Percentiles rank a stretch among this genome's conserved stretches.
phyloP scores from a whole-genome alignment of 2,113 vertebrate genomes.

The Maccullochella peelii region DNA sequence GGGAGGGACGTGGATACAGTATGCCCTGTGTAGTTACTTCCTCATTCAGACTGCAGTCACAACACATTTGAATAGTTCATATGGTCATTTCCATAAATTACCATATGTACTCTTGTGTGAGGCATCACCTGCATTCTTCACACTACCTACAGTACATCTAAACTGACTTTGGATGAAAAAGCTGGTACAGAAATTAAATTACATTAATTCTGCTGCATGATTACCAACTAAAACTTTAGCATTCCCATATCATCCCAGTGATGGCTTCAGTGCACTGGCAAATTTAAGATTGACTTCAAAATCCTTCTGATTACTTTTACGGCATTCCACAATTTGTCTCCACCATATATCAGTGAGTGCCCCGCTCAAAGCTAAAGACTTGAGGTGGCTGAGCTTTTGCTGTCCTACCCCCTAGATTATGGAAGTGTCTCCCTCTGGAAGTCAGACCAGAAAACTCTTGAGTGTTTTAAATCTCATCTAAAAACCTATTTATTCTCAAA shows the following conservation, averaged over 20 bases:
- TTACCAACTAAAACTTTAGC: neutral
- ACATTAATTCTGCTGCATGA: neutral
- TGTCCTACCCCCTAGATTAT: neutral
- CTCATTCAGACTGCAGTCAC: slow-evolving; percentile 14
- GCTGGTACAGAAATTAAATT: too few species aligned
- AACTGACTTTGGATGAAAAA: too few species aligned
- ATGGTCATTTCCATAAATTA: slow-evolving; percentile 63
- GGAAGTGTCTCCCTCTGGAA: neutral
- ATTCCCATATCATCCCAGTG: neutral
- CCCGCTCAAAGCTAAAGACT: neutral
- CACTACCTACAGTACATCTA: neutral
- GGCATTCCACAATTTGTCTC: neutral
- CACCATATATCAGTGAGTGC: neutral
- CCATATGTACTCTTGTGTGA: neutral
- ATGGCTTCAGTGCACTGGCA: too few species aligned
- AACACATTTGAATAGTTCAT: slow-evolving; percentile 49
- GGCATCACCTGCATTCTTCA: neutral
- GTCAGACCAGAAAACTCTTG: neutral
- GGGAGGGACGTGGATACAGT: neutral
- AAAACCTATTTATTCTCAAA: neutral
- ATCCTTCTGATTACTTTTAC: neutral
- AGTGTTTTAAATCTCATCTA: neutral
- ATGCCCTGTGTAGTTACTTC: neutral
- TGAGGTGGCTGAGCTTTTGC: too few species aligned
- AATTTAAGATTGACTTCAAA: neutral